phyloP scores from a whole-genome alignment of 2,113 vertebrate species.

The Mystacornis crossleyi region DNA sequence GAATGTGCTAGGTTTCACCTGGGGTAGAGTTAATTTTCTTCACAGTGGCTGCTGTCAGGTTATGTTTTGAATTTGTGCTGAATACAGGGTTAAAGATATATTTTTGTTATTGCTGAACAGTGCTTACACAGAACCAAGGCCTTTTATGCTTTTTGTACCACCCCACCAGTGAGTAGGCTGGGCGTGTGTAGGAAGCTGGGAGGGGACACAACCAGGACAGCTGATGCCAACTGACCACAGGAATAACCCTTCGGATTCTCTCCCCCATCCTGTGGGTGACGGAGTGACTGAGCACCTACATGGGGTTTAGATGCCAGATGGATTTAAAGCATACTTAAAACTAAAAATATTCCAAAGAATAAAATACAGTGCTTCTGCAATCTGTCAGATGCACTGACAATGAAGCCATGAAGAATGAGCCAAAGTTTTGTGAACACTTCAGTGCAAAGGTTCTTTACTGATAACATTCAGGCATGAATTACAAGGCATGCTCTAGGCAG shows the following conservation, averaged over 20 bases:
- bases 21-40: neutral
- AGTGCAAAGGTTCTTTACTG: neutral
- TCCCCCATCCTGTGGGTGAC: neutral
- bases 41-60: accelerated
- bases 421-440: neutral
- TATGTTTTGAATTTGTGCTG: neutral
- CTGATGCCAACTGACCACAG: neutral
- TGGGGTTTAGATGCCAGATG: neutral
- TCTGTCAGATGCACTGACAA: neutral
- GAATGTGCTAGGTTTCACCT: neutral
- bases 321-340: neutral
- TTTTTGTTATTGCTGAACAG: neutral
- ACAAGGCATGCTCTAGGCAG: neutral
- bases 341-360: neutral
- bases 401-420: neutral
- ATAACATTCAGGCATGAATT: neutral
- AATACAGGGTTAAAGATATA: neutral
- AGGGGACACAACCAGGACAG: neutral
- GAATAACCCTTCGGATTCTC: neutral
- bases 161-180: neutral
- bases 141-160: neutral
- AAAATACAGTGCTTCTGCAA: neutral
- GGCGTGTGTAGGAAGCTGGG: neutral
- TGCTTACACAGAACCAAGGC: neutral
- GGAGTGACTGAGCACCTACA: neutral